phyloP scores from a whole-genome alignment of 2,888 invertebrate genomes.

The Ecliptopera silaceata region DNA sequence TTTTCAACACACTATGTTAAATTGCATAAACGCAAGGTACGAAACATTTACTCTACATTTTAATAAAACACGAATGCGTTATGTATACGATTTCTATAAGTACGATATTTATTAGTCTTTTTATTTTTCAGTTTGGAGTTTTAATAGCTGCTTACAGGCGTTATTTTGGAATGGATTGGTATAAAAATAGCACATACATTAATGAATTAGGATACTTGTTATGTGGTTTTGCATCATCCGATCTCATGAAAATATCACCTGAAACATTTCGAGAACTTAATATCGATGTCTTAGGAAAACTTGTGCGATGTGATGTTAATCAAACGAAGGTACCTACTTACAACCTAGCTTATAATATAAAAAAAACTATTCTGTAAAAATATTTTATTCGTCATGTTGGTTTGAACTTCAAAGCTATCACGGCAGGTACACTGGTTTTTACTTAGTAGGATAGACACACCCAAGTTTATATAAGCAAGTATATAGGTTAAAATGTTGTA shows the following conservation, averaged over 20 bases:
- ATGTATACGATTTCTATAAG: too few relatives aligned
- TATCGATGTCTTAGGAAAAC: conserved; percentile 56
- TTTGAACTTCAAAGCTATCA: too few relatives aligned
- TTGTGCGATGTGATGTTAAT: conserved; percentile 55
- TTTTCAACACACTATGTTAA: conserved; percentile 56
- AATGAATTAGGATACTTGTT: conserved; percentile 69
- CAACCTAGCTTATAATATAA: too few relatives aligned
- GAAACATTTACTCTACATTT: too few relatives aligned
- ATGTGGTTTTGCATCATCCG: conserved; percentile 68
- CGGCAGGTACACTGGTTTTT: too few relatives aligned
- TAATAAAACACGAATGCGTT: too few relatives aligned
- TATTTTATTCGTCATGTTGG: too few relatives aligned
- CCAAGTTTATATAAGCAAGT: too few relatives aligned
- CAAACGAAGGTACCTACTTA: conserved; percentile 58
- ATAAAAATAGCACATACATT: conserved; percentile 55
- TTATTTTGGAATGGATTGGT: conserved; percentile 67
- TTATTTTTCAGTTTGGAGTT: conserved; percentile 57
- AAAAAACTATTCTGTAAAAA: too few relatives aligned
- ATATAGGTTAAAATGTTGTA: too few relatives aligned
- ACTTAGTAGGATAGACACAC: too few relatives aligned
- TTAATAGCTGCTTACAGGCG: conserved; percentile 68
- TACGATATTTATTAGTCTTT: not conserved
- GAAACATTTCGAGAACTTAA: conserved; percentile 58
- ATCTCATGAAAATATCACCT: conserved; percentile 61
- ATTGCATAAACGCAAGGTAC: conserved; percentile 63